Base-by-base conservation (phyloP, 1,140 invertebrate species). In the Grapholita molesta region DNA sequence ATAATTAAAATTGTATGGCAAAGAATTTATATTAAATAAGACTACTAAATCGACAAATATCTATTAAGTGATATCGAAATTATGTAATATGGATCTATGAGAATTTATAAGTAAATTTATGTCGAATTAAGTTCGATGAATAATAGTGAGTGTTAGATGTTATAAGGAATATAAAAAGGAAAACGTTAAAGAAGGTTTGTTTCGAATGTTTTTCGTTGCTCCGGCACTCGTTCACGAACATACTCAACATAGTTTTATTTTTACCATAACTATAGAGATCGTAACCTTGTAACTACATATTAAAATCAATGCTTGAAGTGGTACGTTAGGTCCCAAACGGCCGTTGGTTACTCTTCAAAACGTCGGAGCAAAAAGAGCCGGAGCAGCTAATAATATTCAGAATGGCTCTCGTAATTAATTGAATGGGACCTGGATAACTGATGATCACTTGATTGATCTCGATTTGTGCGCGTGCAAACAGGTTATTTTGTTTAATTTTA, bases 401-500 rank as follows among this genome's bases (percentile, higher is more conserved):
- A n/a, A n/a, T n/a, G n/a, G n/a, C n/a, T n/a, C 15, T 48, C 21
- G 9, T 9, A 21, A 48, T 21, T 48, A 15, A 18, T 21, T 48
- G 1, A 7, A 48, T 21, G 42, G 55, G 25, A 61, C 21, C 53
- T 25, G 53, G 53, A 55, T 15, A n/a, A 48, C 42, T 15, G 30
- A 61, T 65, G 61, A 42, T 64, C 35, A 42, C 15, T 61, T 21
- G 66, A 68, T 65, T 68, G 70, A 71, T 71, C 70, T 71, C 70
- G 66, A 38, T 67, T n/a, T 61, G 28, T 55, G 61, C 38, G 70
- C 65, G 66, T 61, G 55, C 55, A 15, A 25, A n/a, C 55, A 61
- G 55, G 53, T 55, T 55, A 15, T 55, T 25, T 28, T 61, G 7
- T 28, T 61, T 28, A 57, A 61, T 61, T 28, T n/a, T 28, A 18